Percentiles rank a stretch among this genome's conserved stretches.
Evolutionary conservation across 2,113 vertebrate genomes (phyloP).

Genomic region (Protobothrops flavoviridis): DNA sequence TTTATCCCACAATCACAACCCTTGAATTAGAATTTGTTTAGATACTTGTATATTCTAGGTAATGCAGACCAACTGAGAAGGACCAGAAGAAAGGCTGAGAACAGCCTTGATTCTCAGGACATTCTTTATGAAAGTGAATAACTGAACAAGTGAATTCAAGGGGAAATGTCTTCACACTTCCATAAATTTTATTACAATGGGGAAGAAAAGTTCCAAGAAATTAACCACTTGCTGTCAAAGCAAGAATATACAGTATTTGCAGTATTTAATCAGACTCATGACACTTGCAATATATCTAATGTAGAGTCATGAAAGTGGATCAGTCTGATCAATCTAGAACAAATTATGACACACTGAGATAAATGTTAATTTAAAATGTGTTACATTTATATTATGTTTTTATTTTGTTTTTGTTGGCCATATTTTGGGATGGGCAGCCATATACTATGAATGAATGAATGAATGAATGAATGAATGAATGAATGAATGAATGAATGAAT

Average conservation of each 20-base stretch:
- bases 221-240: background rate
- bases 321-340: background rate
- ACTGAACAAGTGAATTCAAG: background rate
- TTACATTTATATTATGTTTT: background rate
- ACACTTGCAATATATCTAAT: background rate
- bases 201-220: background rate
- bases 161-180: background rate
- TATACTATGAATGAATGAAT: background rate
- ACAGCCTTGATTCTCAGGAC: background rate
- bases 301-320: background rate
- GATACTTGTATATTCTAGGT: background rate
- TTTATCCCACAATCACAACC: background rate
- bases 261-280: no score
- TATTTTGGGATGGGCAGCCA: background rate
- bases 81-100: background rate
- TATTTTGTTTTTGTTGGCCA: background rate
- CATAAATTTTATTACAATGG: background rate
- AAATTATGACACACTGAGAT: background rate
- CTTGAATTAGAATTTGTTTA: background rate
- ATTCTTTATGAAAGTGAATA: background rate
- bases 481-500: background rate
- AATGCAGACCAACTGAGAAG: background rate
- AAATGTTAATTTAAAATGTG: background rate
- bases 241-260: no score
- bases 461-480: background rate